These are phyloP conservation scores for Pantherophis vulpinus DNA, from an alignment of 2,797 vertebrate species.

Conservation along the genomic window DNA sequence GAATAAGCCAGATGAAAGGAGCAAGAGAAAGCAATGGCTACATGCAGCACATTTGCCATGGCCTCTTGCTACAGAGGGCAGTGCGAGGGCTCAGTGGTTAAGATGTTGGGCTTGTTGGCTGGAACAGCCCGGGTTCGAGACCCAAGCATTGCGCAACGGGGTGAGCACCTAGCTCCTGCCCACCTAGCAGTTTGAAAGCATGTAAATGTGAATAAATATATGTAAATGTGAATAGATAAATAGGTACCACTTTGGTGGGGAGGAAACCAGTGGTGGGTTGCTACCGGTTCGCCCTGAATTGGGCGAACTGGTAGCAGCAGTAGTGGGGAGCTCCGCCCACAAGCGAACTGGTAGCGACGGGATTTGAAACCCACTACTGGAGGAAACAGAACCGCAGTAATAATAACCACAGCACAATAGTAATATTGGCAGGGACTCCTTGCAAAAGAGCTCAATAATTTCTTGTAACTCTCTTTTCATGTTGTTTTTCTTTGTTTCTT, in stretches of 20 bases:
- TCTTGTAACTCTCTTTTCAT: background rate
- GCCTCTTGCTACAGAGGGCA: background rate
- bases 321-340: too few species aligned
- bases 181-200: background rate
- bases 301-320: too few species aligned
- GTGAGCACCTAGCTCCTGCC: background rate
- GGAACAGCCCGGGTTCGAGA: background rate
- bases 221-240: background rate
- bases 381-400: background rate
- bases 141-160: background rate
- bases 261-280: background rate
- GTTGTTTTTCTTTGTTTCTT: background rate
- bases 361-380: too few species aligned
- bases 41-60: background rate
- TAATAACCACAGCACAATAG: background rate
- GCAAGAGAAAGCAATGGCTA: background rate
- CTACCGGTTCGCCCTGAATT: too few species aligned
- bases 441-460: background rate
- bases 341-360: rapidly evolving
- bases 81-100: background rate
- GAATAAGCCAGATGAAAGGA: background rate
- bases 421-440: background rate
- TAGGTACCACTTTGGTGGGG: background rate
- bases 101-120: background rate
- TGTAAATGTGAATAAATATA: background rate